Evolutionary conservation across 2,113 vertebrate genomes (phyloP).

Genomic region (pig (Sus scrofa)): T2T-Sscrofa CM000821.6:57156501-57157000

Average conservation of each 20-base stretch:
- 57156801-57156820: not conserved
- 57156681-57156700: not conserved
- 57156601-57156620: not conserved
- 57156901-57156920: not conserved
- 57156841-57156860: not conserved
- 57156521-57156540: not conserved
- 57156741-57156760: not conserved
- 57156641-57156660: not conserved
- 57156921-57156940: too few relatives aligned
- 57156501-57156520: not conserved
- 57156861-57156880: not conserved
- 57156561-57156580: not conserved
- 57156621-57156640: constrained; percentile 1
- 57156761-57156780: not conserved
- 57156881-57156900: not conserved
- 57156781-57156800: not conserved
- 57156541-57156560: not conserved
- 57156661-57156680: not conserved
- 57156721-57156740: not conserved
- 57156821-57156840: not conserved
- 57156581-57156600: not conserved
- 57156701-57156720: not conserved
- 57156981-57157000: too few relatives aligned
- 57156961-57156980: too few relatives aligned
- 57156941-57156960: too few relatives aligned